Conservation (phyloP, 2,888 invertebrate genomes). For the Stenoptilia bipunctidactyla region DNA sequence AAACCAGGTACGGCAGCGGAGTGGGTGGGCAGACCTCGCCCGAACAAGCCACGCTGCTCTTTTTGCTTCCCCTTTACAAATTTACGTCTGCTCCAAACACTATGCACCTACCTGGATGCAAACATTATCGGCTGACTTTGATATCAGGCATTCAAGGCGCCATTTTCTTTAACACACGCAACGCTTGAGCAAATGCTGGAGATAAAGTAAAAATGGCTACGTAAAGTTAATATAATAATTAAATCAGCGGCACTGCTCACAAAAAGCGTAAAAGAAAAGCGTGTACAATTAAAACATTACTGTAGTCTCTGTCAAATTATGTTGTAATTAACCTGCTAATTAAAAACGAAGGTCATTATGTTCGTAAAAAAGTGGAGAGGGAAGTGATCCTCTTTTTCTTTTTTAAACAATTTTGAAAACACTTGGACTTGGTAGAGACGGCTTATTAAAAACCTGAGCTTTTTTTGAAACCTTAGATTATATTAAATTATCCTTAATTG, state of each 20-base stretch:
- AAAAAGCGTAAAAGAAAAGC: conserved; percentile 35
- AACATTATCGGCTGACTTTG: background rate
- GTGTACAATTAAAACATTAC: conserved; percentile 66
- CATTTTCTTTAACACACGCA: conserved; percentile 14
- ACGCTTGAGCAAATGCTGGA: background rate
- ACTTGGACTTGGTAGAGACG: background rate
- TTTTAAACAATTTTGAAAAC: background rate
- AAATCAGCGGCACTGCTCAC: conserved; percentile 25
- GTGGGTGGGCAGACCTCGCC: conserved; percentile 61
- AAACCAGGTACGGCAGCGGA: conserved; percentile 37
- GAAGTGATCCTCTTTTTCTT: conserved; percentile 48
- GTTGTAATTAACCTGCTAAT: conserved; percentile 57
- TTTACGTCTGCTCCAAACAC: conserved; percentile 2
- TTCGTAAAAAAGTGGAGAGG: conserved; percentile 50
- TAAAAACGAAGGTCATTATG: conserved; percentile 60
- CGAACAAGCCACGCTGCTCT: conserved; percentile 38
- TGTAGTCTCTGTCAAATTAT: conserved; percentile 50
- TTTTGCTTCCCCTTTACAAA: conserved; percentile 45
- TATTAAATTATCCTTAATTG: too few relatives aligned
- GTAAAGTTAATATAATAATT: conserved; percentile 44
- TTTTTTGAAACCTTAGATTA: too few relatives aligned
- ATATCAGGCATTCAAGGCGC: conserved; percentile 12
- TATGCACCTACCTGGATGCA: conserved; percentile 7
- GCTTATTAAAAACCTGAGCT: too few relatives aligned
- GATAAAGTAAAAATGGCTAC: background rate